phyloP scores from a whole-genome alignment of 2,113 vertebrate genomes.

The Entelurus aequoreus region DNA sequence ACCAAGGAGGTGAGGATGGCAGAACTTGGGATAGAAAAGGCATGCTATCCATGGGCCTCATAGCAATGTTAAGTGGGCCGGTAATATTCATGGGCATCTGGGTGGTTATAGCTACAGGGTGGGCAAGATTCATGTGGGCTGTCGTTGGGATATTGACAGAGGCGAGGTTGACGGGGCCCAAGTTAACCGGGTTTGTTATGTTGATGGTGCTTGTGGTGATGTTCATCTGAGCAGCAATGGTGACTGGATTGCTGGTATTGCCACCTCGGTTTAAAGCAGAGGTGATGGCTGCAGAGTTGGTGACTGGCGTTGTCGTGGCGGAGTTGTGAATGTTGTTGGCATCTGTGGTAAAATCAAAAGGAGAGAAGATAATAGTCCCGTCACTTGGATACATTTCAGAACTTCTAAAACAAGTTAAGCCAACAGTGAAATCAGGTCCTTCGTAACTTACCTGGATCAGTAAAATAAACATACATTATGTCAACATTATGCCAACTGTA shows the following conservation, averaged over 20 bases:
- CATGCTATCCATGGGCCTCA: slow-evolving; percentile 96
- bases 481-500: slow-evolving; percentile 48
- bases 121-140: slow-evolving; percentile 89
- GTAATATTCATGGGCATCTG: slow-evolving; percentile 94
- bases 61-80: slow-evolving; percentile 91
- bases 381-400: neutral
- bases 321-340: slow-evolving; percentile 91
- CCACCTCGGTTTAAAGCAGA: slow-evolving; percentile 59
- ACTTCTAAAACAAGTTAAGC: slow-evolving; percentile 13
- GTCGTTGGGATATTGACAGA: slow-evolving; percentile 87
- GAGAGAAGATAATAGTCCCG: neutral
- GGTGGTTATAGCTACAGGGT: slow-evolving; percentile 90
- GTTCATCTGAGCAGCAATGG: slow-evolving; percentile 93
- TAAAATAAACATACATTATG: slow-evolving; percentile 42
- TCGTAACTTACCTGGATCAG: slow-evolving; percentile 29
- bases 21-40: slow-evolving; percentile 95
- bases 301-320: slow-evolving; percentile 73
- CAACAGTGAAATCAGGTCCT: slow-evolving; percentile 27
- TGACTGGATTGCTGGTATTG: slow-evolving; percentile 78
- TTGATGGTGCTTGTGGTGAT: slow-evolving; percentile 94
- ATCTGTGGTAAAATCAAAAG: slow-evolving; percentile 70
- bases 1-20: slow-evolving; percentile 95
- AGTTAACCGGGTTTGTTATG: slow-evolving; percentile 87
- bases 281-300: slow-evolving; percentile 63
- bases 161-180: slow-evolving; percentile 91